Evolutionary conservation across 23 tunicate genomes (phyloP).

Genomic region (Diplosoma virens): DNA sequence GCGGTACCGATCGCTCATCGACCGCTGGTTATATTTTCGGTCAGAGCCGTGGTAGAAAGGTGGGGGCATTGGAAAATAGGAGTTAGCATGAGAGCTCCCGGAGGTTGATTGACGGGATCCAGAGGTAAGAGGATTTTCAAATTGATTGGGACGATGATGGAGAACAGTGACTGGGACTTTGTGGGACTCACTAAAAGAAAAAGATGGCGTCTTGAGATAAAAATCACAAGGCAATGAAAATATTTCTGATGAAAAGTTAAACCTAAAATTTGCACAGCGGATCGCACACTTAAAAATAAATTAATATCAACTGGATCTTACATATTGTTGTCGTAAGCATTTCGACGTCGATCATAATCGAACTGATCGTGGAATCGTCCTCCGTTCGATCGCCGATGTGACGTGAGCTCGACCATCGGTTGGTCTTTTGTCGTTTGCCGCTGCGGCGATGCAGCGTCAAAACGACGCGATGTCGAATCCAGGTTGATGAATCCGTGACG

Average conservation of each 20-base stretch:
- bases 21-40: background rate
- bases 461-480: constrained; percentile 28
- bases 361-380: background rate
- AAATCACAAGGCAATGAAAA: too few species aligned
- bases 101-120: background rate
- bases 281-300: too few species aligned
- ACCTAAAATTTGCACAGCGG: too few species aligned
- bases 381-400: constrained; percentile 20
- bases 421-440: background rate
- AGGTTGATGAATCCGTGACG: constrained; percentile 39
- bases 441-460: constrained; percentile 11
- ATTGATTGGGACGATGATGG: constrained; percentile 48
- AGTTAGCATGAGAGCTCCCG: background rate
- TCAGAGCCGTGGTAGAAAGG: constrained; percentile 4
- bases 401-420: constrained; percentile 63
- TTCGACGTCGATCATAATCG: constrained; percentile 7
- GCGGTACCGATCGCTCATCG: background rate
- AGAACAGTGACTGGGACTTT: constrained; percentile 69
- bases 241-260: too few species aligned
- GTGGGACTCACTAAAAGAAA: constrained; percentile 23
- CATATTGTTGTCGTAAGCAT: background rate
- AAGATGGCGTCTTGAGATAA: too few species aligned
- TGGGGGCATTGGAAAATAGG: constrained; percentile 23
- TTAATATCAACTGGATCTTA: too few species aligned
- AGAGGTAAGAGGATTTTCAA: background rate